Conservation (phyloP, 2,888 invertebrate genomes). For the Helleia helle region DNA sequence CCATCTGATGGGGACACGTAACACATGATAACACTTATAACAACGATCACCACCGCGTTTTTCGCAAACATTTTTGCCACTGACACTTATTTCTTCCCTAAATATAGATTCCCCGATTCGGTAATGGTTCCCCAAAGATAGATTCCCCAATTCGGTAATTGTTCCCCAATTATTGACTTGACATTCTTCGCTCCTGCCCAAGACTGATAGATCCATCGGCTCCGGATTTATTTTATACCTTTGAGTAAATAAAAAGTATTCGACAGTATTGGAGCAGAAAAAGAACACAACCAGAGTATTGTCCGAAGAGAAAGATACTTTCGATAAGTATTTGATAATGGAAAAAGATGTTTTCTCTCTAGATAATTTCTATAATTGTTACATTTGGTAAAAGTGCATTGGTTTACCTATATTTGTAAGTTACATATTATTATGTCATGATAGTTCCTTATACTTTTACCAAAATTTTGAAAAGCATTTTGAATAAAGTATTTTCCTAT, state of each 20-base stretch:
- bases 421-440: too few relatives aligned
- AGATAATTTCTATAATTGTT: constrained; percentile 21
- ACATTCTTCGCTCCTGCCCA: constrained; percentile 18
- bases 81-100: too few relatives aligned
- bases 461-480: too few relatives aligned
- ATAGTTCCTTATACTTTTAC: too few relatives aligned
- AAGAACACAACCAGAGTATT: constrained; percentile 42
- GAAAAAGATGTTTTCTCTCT: constrained; percentile 27
- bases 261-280: constrained; percentile 36
- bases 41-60: constrained; percentile 36
- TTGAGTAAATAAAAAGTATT: constrained; percentile 36
- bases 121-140: too few relatives aligned
- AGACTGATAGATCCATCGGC: constrained; percentile 44
- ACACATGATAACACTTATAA: constrained; percentile 29
- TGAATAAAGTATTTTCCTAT: too few relatives aligned
- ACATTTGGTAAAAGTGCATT: neutral
- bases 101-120: too few relatives aligned
- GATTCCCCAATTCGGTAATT: too few relatives aligned
- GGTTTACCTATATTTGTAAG: too few relatives aligned
- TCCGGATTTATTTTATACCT: constrained; percentile 56
- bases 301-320: constrained; percentile 30
- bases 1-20: constrained; percentile 11
- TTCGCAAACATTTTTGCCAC: constrained; percentile 42
- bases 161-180: constrained; percentile 26
- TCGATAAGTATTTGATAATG: constrained; percentile 21